These are phyloP conservation scores for Enteromius thamalakanensis DNA, from an alignment of 2,797 vertebrate genomes.

Conservation along the genomic window DNA sequence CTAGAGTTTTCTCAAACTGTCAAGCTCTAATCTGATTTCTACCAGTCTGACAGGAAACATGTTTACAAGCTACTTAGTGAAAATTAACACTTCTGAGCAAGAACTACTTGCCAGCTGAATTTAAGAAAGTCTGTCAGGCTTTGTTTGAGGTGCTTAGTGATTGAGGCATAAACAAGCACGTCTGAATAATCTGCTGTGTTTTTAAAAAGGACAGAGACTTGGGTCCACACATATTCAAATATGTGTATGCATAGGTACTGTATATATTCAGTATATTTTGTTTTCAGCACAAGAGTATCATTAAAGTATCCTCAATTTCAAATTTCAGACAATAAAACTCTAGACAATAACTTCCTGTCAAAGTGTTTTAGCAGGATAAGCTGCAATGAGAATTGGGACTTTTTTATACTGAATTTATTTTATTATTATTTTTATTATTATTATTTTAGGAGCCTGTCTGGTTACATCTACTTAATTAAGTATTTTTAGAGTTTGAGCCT, in stretches of 20 bases:
- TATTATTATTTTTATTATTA: background rate
- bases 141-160: background rate
- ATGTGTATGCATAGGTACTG: too few relatives aligned
- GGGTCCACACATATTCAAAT: background rate
- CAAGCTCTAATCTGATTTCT: background rate
- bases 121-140: background rate
- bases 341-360: background rate
- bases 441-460: background rate
- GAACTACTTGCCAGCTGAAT: background rate
- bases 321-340: too few relatives aligned
- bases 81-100: background rate
- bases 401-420: too few relatives aligned
- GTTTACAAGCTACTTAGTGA: background rate
- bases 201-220: background rate
- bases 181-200: background rate
- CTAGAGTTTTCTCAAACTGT: background rate
- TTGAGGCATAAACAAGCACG: background rate
- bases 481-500: background rate
- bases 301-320: background rate
- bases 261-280: too few relatives aligned
- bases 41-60: slow-evolving; percentile 14
- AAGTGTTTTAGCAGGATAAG: background rate
- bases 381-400: background rate
- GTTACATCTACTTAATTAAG: background rate
- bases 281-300: too few relatives aligned